Evolutionary conservation across 2,113 vertebrate genomes (phyloP), one percentile per base, ranked within the genome.

Genomic region (Lota lota): DNA sequence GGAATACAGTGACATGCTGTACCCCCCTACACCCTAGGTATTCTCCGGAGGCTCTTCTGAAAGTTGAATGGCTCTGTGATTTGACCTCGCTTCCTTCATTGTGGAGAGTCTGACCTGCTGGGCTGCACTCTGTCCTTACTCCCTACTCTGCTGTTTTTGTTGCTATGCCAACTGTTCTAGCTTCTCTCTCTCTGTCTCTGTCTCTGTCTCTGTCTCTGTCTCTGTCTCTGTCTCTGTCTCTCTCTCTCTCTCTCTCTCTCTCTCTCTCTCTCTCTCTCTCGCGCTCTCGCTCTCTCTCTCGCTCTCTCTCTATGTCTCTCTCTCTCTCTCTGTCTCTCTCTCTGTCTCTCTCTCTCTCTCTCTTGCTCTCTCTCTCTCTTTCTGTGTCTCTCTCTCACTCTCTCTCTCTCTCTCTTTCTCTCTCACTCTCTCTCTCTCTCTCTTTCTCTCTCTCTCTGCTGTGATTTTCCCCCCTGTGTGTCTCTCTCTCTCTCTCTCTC

Each of bases 41-140:
- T 47, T 47, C 40, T 12, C 40, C 12, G 10, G 40, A 47, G 40
- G 53, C 18, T 14, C 18, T 14, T 18, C 53, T 47, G 40, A 47
- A 10, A 47, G 40, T 10, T 47, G 7, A 61, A 54, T 19, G 18
- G 7, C 51, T 73, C 22, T 40, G 22, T 0, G 11, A 33, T 60
- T 63, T 21, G 33, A 47, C 36, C 40, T 63, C 19, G 33, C 28
- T 40, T 47, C 53, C 36, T 63, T 20, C 61, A 17, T 54, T 54
- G 20, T 22, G 58, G 56, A 63, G 65, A 17, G 1, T 69, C 14
- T 69, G 57, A 66, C 66, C 53, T 22, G 22, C 22, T 18, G 17
- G 1, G 16, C 4, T 15, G 59, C 53, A 51, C 63, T 65, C 60
- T 58, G 56, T 6, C 61, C 24, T 18, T 20, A 21, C 2, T 22